Percentiles rank a stretch among this genome's conserved stretches.
These are phyloP conservation scores for Zosterops hypoxanthus DNA, from an alignment of 2,113 vertebrate species.

Conservation along the genomic window DNA sequence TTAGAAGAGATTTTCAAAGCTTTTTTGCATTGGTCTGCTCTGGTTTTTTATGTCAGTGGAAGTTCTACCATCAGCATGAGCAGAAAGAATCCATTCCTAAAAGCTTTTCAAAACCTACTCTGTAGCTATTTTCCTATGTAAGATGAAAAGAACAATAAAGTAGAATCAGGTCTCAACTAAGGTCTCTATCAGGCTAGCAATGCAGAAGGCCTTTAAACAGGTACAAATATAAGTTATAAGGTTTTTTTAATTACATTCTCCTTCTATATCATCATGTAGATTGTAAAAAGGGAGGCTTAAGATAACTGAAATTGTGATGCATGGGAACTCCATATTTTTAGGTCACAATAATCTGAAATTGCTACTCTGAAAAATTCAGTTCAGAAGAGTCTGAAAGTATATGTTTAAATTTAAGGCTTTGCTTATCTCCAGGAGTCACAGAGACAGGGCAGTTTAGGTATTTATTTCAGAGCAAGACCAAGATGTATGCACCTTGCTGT, in stretches of 20 bases:
- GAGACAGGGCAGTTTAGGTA: background rate
- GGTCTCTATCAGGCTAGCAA: background rate
- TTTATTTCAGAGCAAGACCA: background rate
- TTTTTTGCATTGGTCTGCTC: background rate
- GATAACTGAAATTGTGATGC: background rate
- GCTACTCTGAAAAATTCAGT: background rate
- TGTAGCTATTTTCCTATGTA: background rate
- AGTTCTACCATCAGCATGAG: background rate
- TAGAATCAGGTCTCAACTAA: background rate
- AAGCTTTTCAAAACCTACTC: background rate
- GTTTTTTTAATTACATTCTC: background rate
- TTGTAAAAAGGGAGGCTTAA: background rate
- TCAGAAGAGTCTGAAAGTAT: background rate
- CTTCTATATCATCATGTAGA: background rate
- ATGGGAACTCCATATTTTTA: background rate
- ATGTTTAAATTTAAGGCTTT: background rate
- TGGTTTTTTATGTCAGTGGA: background rate
- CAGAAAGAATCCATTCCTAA: background rate
- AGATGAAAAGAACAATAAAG: background rate
- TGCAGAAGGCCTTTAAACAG: background rate
- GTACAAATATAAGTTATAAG: background rate
- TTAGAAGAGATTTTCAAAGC: conserved; percentile 3
- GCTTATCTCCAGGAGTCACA: background rate
- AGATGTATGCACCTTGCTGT: background rate
- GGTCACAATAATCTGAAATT: background rate